Base-by-base conservation (phyloP, 2,888 invertebrate genomes). In the Scotopteryx bipunctaria region DNA sequence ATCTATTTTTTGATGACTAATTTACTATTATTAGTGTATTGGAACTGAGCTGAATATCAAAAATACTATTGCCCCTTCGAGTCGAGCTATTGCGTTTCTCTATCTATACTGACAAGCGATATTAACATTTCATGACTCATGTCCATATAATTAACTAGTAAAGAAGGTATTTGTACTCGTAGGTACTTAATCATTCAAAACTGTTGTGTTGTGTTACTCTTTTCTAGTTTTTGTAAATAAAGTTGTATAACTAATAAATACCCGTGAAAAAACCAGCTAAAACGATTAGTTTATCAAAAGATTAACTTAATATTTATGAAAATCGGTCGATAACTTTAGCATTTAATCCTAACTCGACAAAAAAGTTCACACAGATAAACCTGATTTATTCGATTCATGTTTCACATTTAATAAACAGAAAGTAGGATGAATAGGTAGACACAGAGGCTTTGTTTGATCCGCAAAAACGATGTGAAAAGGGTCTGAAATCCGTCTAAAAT, bases 381-480 rank as follows among this genome's bases (percentile, higher is more conserved):
- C 35, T 51, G 54, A 59, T 55, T 50, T 42, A 49, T 52, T 54
- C 42, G 19, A 49, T 35, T 16, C 40, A 46, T 51, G 50, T 50
- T 49, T 60, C 50, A 47, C 37, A 52, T 46, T 50, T 49, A 52
- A 46, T 42, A 57, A 42, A 59, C 43, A 45, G 38, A 53, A 55
- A 54, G 53, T 43, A 43, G 55, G 48, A 57, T 59, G 40, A 40
- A 50, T 54, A 48, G 50, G 44, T 54, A 46, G 45, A 35, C 40
- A 27, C 15, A 50, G n/a, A 44, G 51, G 55, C 58, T 60, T 55
- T 53, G 55, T 45, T 33, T 60, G 57, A 57, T 62, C 56, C 51
- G 53, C 59, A 64, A 60, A 66, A 63, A 62, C 53, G 31, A 55
- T 16, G 43, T 60, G 62, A 63, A 64, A 64, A 64, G 62, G 63